These are phyloP conservation scores for Trididemnum nubilum DNA, from an alignment of 23 tunicate genomes.

Conservation along the genomic window DNA sequence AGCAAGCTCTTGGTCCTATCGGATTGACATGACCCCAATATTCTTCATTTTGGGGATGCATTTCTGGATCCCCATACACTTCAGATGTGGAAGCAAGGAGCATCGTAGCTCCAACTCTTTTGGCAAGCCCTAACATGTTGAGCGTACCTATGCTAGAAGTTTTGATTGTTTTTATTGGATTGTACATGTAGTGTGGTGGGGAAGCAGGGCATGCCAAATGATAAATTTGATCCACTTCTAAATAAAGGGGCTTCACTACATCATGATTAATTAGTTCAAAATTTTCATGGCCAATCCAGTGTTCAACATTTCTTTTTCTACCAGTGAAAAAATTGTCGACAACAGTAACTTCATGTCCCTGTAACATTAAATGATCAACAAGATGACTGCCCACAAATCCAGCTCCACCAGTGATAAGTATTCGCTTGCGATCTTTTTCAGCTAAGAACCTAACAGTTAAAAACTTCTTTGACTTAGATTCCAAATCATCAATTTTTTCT, in stretches of 20 bases:
- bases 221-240: slow-evolving; percentile 95
- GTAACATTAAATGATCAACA: slow-evolving; percentile 81
- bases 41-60: slow-evolving; percentile 88
- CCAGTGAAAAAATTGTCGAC: slow-evolving; percentile 98
- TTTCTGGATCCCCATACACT: slow-evolving; percentile 98
- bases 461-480: slow-evolving; percentile 42
- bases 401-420: slow-evolving; percentile 96
- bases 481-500: slow-evolving; percentile 26
- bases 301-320: slow-evolving; percentile 91
- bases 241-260: slow-evolving; percentile 70
- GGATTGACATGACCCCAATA: slow-evolving; percentile 99
- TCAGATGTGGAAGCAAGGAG: slow-evolving; percentile 96
- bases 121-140: slow-evolving; percentile 96
- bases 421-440: slow-evolving; percentile 88
- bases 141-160: slow-evolving; percentile 87
- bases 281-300: slow-evolving; percentile 98
- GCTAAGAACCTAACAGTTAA: slow-evolving; percentile 81
- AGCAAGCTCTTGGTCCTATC: slow-evolving; percentile 97
- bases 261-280: slow-evolving; percentile 95
- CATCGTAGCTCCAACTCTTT: slow-evolving; percentile 82
- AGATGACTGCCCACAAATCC: slow-evolving; percentile 99
- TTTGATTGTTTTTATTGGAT: slow-evolving; percentile 94
- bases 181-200: slow-evolving; percentile 98
- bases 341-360: slow-evolving; percentile 95
- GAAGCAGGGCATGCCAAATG: slow-evolving; percentile 99